Base-by-base conservation (phyloP, 1,140 invertebrate species). In the Brachionus sp. region DNA sequence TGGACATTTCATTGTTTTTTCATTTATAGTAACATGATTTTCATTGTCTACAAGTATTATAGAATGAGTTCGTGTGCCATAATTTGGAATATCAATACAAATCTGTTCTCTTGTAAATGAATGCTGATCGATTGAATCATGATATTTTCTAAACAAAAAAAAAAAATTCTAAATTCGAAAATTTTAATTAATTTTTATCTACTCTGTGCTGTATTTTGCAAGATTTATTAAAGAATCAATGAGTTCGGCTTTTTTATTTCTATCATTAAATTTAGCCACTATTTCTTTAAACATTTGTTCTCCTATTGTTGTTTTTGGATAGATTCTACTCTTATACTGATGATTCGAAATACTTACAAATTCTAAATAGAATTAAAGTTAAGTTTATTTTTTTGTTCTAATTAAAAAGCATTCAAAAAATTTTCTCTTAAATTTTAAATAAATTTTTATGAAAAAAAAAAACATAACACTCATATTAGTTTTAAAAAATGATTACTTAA, bases 341-440 rank as follows among this genome's bases (percentile, higher is more conserved):
- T 80, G 77, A 42, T 80, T 80, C 4, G 77, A 80, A 33, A 80
- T 62, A 50, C 77, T 80, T 7, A 80, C 33, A 62, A 25, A 80
- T 62, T 80, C 77, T 80, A 35, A 70, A 29, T 2, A 29, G 3
- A 29, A 39, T 39, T 37, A 19, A 33, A 35, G n/a, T n/a, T n/a
- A n/a, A 66, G n/a, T 64, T 64, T 64, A 64, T 23, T 4, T 64
- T 25, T 25, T 9, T 6, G 0, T n/a, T n/a, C n/a, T n/a, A 64
- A 64, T 3, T 5, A 10, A 64, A 25, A 3, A 19, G 0, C 44
- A 46, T 46, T 46, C n/a, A 46, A 46, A 2, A 46, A 12, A 46
- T 12, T 12, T 12, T 12, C n/a, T 1, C 2, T 46, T 46, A 46
- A 46, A 2, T 50, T 50, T 0, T 16, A 16, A 50, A 50, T 23